Evolutionary conservation across 2,113 vertebrate species (phyloP), one percentile per base, ranked within the genome.

Genomic region (Leiothrix lutea): DNA sequence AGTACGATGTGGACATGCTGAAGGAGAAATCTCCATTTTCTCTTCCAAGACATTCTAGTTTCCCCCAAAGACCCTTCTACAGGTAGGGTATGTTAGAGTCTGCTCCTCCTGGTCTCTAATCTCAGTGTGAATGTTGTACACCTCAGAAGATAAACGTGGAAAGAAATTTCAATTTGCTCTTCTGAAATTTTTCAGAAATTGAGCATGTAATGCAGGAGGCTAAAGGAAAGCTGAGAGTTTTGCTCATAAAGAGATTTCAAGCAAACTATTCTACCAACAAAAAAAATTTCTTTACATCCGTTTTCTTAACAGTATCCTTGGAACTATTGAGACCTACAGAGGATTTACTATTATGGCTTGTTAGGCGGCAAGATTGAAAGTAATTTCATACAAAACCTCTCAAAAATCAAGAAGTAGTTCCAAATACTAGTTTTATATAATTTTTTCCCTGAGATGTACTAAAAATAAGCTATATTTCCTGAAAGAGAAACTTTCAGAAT

Each of bases 71-170:
- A 53, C 42, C 16, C 3, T 14, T 65, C 3, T 48, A 12, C 21
- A 65, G 0, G 1, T 14, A 33, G 2, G 2, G 1, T 72, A 10
- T 25, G 20, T 72, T 65, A 64, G 8, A 65, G 18, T 21, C 29
- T 65, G 6, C 6, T 73, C 10, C 12, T 86, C 5, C 29, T 82
- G 19, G 22, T 53, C 16, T n/a, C 16, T 47, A 54, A 80, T 4
- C 3, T 75, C 35, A 28, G 9, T 24, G 15, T 26, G 83, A 73
- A 57, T 29, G 9, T 36, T 58, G 11, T 28, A 26, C 36, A 80
- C 13, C 12, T 60, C 42, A 61, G 28, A 22, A 86, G 9, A 47
- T 36, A 80, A 91, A 74, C 5, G 33, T 33, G 7, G 29, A 72
- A 80, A 71, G 18, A 25, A 64, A 60, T 62, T 71, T 80, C 5